phyloP scores from a whole-genome alignment of 2,888 invertebrate species.

The Uropetala carovei region DNA sequence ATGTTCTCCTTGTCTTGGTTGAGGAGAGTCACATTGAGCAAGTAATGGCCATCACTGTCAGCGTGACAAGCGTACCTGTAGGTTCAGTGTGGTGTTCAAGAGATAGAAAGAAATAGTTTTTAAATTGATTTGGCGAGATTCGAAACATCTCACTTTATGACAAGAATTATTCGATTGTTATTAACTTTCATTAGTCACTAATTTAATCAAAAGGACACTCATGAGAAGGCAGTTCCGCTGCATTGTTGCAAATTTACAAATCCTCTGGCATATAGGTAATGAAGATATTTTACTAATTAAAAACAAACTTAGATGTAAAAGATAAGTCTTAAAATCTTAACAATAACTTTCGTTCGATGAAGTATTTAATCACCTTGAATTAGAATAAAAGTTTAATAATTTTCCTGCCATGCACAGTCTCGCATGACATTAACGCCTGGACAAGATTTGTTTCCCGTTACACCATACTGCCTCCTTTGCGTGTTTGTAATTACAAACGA shows the following conservation, averaged over 20 bases:
- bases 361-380: no score
- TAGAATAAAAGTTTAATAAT: no score
- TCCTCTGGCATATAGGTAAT: no score
- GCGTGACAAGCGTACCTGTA: not conserved
- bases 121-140: not conserved
- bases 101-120: not conserved
- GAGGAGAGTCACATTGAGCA: not conserved
- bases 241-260: not conserved
- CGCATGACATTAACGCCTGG: no score
- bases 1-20: not conserved
- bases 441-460: no score
- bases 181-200: not conserved
- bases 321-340: no score
- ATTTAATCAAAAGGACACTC: not conserved
- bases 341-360: no score
- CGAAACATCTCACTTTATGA: not conserved
- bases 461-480: no score
- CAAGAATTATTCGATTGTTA: not conserved
- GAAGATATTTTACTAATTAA: no score
- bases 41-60: not conserved
- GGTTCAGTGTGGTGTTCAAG: not conserved
- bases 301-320: no score
- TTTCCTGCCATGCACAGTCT: no score
- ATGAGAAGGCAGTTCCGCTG: not conserved
- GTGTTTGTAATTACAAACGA: no score